Conservation (phyloP, 2,113 vertebrate species). For the Dicrurus megarhynchus region DNA sequence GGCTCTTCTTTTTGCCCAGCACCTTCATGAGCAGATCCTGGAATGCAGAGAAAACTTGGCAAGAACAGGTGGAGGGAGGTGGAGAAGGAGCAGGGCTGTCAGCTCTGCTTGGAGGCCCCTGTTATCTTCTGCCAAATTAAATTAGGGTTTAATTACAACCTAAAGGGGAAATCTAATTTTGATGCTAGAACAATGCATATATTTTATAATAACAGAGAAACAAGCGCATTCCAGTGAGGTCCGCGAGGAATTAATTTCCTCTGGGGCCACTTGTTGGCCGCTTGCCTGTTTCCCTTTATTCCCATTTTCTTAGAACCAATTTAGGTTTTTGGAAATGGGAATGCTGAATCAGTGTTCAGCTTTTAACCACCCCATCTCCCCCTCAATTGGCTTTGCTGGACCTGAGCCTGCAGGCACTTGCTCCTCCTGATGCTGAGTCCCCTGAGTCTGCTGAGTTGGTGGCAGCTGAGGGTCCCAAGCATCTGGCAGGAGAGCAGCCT, state of each 20-base stretch:
- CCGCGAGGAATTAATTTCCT: conserved; percentile 6
- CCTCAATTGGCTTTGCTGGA: background rate
- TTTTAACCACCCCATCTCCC: background rate
- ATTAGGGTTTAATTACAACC: conserved; percentile 14
- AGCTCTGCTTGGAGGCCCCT: background rate
- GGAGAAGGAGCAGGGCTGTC: background rate
- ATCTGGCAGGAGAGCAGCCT: background rate
- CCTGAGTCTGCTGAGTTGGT: background rate
- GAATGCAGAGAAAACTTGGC: background rate
- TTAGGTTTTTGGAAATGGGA: background rate
- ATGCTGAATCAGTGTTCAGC: background rate
- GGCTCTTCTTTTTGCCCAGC: background rate
- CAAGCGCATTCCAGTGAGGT: background rate
- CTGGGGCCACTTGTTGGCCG: background rate
- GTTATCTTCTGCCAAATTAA: background rate
- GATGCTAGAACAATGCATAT: background rate
- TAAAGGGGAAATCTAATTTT: conserved; percentile 1
- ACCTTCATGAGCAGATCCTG: background rate
- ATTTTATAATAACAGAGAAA: background rate
- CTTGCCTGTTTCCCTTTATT: background rate
- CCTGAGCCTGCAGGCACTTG: background rate
- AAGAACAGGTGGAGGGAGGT: background rate
- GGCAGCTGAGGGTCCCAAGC: background rate
- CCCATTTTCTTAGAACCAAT: background rate
- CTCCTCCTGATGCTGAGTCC: background rate